Conservation (phyloP, 2,797 vertebrate species). For the Vultur gryphus region DNA sequence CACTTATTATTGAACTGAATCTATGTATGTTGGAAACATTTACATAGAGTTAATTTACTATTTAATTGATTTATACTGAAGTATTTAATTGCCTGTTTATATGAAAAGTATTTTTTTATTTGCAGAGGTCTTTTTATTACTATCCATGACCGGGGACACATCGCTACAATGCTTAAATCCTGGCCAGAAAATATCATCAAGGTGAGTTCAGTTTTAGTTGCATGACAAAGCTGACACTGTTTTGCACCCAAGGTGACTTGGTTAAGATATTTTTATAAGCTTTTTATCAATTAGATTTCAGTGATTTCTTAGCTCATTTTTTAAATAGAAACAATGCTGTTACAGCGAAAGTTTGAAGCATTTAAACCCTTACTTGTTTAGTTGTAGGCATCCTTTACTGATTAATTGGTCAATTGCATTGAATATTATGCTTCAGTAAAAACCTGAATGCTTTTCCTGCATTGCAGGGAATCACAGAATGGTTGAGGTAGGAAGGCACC, state of each 20-base stretch:
- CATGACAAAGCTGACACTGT: background rate
- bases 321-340: background rate
- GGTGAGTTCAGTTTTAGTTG: constrained; percentile 72
- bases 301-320: background rate
- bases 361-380: background rate
- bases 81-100: background rate
- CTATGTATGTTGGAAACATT: background rate
- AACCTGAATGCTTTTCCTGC: background rate
- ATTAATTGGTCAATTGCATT: background rate
- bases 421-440: background rate
- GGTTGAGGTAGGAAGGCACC: background rate
- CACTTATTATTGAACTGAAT: background rate
- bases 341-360: background rate
- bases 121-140: constrained; percentile 93
- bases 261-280: background rate
- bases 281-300: background rate
- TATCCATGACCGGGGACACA: constrained; percentile 90
- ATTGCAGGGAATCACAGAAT: background rate
- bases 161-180: constrained; percentile 87
- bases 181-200: constrained; percentile 90
- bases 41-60: background rate
- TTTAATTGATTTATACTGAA: background rate
- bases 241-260: background rate
- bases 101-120: background rate
- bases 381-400: background rate